Evolutionary conservation across 2,888 invertebrate species (phyloP), one percentile per base, ranked within the genome.

Genomic region (Pogonocherus hispidulus): DNA sequence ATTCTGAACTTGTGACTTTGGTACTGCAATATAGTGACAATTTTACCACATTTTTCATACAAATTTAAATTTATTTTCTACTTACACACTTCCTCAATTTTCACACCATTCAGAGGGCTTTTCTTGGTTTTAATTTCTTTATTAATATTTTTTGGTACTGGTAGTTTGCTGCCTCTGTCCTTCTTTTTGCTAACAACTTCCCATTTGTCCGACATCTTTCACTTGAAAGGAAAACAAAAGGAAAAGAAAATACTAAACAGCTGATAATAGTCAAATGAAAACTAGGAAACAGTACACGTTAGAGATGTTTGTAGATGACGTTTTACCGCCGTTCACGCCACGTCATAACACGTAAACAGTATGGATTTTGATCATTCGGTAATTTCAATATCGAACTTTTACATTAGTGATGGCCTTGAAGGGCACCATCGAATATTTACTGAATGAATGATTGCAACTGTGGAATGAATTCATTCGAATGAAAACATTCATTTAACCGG

Each of bases 31-130:
- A 52, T 35, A 64, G 54, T n/a, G 27, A 11, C 8, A 52, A 23
- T 63, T 51, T 47, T 27, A 2, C 3, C 2, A 35, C 5, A n/a
- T 4, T 18, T 35, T 55, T 55, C 41, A 51, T 51, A 44, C 14
- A 66, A 4, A 18, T 27, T 56, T 16, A 19, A 37, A 18, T 49
- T 37, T 52, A 27, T 67, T 27, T 32, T 20, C 74, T 76, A 89
- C 92, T 89, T 86, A 94, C 94, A 86, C 81, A 93, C 89, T 84
- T 94, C 93, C 82, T 93, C 93, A 72, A 92, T 87, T 87, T 92
- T 93, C 88, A 90, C 84, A 89, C 90, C 72, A 64, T 74, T 72
- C 51, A 71, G 56, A 57, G 72, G 63, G 57, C 74, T 66, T 66
- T 78, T 78, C 55, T 78, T 86, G 80, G 90, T 91, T 82, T 90